phyloP scores from a whole-genome alignment of 2,888 invertebrate species.

The Cephus nigrinus region DNA sequence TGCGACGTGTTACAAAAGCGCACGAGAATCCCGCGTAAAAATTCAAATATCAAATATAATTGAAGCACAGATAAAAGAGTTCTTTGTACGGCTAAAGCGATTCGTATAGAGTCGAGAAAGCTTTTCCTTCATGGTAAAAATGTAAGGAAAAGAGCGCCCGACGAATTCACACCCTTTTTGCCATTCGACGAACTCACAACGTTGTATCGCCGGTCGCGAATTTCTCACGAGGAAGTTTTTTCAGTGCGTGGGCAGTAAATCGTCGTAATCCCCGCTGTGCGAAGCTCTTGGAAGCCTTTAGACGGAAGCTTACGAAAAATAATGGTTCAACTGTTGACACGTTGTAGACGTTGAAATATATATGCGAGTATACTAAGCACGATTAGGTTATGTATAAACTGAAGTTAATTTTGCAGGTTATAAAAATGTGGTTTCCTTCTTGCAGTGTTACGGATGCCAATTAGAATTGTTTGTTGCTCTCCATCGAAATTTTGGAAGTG shows the following conservation, averaged over 20 bases:
- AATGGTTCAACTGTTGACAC: neutral
- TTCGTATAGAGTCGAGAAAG: neutral
- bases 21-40: neutral
- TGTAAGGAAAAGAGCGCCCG: neutral
- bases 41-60: neutral
- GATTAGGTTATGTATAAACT: neutral
- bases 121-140: neutral
- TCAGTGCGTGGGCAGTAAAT: slow-evolving; percentile 23
- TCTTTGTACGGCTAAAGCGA: neutral
- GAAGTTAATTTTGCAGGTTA: neutral
- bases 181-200: neutral
- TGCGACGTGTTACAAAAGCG: neutral
- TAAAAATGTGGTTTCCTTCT: neutral
- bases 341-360: neutral
- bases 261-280: neutral
- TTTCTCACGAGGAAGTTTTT: neutral
- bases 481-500: neutral
- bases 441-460: neutral
- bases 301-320: neutral
- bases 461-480: neutral
- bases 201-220: neutral
- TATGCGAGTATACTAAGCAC: neutral
- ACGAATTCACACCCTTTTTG: neutral
- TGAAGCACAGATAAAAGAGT: neutral
- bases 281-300: neutral